Conservation (phyloP, 2,113 vertebrate genomes). For the Poecile atricapillus region DNA sequence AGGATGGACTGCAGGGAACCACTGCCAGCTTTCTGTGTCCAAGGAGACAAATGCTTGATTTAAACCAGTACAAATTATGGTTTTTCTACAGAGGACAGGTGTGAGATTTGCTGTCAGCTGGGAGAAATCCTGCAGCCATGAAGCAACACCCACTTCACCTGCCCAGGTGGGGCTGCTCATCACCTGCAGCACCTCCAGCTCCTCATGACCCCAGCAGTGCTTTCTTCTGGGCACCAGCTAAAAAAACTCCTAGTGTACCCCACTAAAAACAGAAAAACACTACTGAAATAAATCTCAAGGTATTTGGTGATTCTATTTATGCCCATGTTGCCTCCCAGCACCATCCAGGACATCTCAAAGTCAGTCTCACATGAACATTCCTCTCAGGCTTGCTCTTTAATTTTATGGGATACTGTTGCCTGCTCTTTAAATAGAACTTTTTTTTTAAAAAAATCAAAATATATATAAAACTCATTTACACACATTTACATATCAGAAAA, state of each 20-base stretch:
- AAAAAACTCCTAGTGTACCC: background rate
- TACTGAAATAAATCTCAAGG: background rate
- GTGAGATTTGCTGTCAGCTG: background rate
- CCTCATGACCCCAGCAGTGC: background rate
- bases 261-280: background rate
- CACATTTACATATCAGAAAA: conserved; percentile 50
- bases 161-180: background rate
- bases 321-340: background rate
- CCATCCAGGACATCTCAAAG: background rate
- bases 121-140: background rate
- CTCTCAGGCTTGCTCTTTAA: background rate
- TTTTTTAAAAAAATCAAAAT: background rate
- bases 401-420: background rate
- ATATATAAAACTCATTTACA: conserved; percentile 5
- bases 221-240: background rate
- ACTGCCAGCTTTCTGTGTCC: background rate
- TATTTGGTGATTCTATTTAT: background rate
- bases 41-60: background rate
- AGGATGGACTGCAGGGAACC: background rate
- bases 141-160: background rate
- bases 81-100: background rate
- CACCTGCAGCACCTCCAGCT: background rate
- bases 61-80: background rate
- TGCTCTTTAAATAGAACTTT: background rate
- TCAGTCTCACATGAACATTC: background rate